Evolutionary conservation across 2,888 invertebrate species (phyloP), one percentile per base, ranked within the genome.

Genomic region (Amphiduros pacificus): DNA sequence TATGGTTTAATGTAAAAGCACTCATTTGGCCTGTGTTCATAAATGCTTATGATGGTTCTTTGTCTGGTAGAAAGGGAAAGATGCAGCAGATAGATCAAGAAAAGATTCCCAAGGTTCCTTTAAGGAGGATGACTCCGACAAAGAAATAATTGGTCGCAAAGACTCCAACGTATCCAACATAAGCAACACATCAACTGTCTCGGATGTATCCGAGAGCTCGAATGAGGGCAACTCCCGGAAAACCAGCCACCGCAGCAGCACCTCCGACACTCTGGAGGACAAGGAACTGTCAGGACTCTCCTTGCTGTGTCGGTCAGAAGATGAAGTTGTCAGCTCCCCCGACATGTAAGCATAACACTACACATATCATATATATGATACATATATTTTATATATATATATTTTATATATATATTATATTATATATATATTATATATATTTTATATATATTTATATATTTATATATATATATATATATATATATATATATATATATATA

Each of bases 181-280:
- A 59, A 77, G 78, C 11, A 28, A 55, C 28, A 49, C 55, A 14
- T 61, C 61, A 17, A 78, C 74, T 66, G 74, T 75, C 48, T 77
- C 79, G 20, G 77, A 77, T 40, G 70, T 74, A 44, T 78, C 78
- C 0, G 78, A 78, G 27, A 74, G 73, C 32, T 78, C 79, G 2
- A 49, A 74, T 22, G 78, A 77, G 60, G 55, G 52, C 5, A 44
- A 56, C 20, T 27, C 27, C 14, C n/a, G 24, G 4, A 50, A 50
- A 41, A n/a, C 56, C 24, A 31, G 51, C 24, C 26, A 22, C 6
- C 26, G 32, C 26, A 60, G 51, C 32, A 22, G 24, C 20, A 49
- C 51, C 31, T 28, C 31, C 24, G 57, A 53, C 36, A 36, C 32
- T 24, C 32, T 55, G 22, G 51, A 29, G 24, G 61, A 60, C 31